Evolutionary conservation across 53 echinoderm and acorn worm genomes (phyloP).

Genomic region (Echinarachnius parma): DNA sequence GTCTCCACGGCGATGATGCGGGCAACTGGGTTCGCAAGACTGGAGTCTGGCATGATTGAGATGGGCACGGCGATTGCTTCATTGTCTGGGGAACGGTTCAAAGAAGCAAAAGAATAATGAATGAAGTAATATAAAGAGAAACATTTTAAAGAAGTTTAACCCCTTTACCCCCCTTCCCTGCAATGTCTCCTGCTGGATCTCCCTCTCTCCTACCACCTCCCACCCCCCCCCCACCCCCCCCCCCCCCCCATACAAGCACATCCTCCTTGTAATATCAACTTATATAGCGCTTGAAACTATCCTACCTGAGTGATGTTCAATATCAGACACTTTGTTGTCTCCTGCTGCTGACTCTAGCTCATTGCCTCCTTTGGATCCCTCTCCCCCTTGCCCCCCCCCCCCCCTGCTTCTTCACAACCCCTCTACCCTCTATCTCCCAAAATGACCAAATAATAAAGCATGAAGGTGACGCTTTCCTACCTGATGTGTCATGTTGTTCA

Average conservation of each 20-base stretch:
- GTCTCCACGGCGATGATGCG: slow-evolving; percentile 52
- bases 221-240: background rate
- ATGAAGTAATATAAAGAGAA: background rate
- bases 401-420: too few species aligned
- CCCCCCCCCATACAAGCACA: too few species aligned
- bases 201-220: background rate
- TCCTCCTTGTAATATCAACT: too few species aligned
- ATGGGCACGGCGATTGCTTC: slow-evolving; percentile 61
- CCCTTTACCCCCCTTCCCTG: background rate
- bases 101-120: slow-evolving; percentile 1
- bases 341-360: too few species aligned
- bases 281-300: too few species aligned
- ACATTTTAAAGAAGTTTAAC: background rate
- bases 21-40: slow-evolving; percentile 48
- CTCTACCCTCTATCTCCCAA: too few species aligned
- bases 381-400: too few species aligned
- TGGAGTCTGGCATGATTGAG: slow-evolving; percentile 69
- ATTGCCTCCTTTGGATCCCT: too few species aligned
- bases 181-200: background rate
- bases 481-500: slow-evolving; percentile 16
- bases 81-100: slow-evolving; percentile 38
- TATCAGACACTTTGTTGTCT: too few species aligned
- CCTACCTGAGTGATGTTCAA: too few species aligned
- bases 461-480: background rate
- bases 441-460: too few species aligned